phyloP scores from a whole-genome alignment of 2,888 invertebrate species.

The Empis stercorea region DNA sequence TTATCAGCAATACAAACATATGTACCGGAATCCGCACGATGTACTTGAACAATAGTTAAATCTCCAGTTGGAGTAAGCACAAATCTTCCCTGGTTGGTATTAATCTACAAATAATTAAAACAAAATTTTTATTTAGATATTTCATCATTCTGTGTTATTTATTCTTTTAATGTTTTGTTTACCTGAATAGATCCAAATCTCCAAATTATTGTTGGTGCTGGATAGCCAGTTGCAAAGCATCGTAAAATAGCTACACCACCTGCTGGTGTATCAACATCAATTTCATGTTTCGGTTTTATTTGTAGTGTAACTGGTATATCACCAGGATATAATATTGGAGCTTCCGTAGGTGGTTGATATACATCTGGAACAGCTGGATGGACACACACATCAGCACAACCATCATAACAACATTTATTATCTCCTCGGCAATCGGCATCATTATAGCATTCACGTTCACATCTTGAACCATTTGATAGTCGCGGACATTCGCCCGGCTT shows the following conservation, averaged over 20 bases:
- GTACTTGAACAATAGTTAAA: slow-evolving; percentile 69
- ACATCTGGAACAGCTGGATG: slow-evolving; percentile 38
- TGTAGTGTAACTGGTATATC: slow-evolving; percentile 35
- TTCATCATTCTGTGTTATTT: neutral
- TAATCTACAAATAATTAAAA: slow-evolving; percentile 45
- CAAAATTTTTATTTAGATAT: neutral
- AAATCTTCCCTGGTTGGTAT: slow-evolving; percentile 57
- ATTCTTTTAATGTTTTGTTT: slow-evolving; percentile 21
- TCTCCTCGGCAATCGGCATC: slow-evolving; percentile 71
- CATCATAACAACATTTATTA: slow-evolving; percentile 70
- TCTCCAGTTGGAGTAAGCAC: slow-evolving; percentile 58
- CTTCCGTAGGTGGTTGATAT: slow-evolving; percentile 31
- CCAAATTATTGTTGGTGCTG: slow-evolving; percentile 68
- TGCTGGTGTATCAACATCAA: slow-evolving; percentile 51
- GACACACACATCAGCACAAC: slow-evolving; percentile 62
- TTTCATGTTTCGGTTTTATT: slow-evolving; percentile 38
- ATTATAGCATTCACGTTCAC: slow-evolving; percentile 58
- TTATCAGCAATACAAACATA: slow-evolving; percentile 82
- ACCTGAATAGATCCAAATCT: slow-evolving; percentile 57
- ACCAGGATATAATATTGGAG: slow-evolving; percentile 32
- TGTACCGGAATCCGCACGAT: slow-evolving; percentile 67
- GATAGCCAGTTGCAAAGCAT: slow-evolving; percentile 65
- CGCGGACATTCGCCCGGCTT: slow-evolving; percentile 59
- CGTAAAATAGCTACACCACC: slow-evolving; percentile 60
- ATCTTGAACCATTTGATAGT: slow-evolving; percentile 39